Base-by-base conservation (phyloP, 2,888 invertebrate genomes). In the Drosophila limbata region DNA sequence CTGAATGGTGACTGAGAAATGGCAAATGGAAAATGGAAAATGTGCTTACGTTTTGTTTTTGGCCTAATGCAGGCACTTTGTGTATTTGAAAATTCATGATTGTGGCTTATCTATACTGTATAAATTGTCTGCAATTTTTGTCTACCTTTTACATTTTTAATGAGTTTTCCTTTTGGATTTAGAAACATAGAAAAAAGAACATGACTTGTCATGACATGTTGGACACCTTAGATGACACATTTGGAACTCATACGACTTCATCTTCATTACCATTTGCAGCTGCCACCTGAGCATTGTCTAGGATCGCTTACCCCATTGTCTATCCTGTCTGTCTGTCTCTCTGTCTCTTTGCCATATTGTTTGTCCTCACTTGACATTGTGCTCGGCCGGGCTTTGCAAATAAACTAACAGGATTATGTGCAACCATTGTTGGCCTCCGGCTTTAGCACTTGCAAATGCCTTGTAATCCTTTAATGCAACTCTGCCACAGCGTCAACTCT, bases 381-480 rank as follows among this genome's bases (percentile, higher is more conserved):
- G 79, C 72, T 62, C 47, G 51, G 60, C 35, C 25, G 17, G 19
- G 63, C 42, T 51, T 45, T 52, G 82, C 63, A 84, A 76, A 79
- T 73, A 81, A 83, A 83, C 84, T 87, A 87, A 87, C 89, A 87
- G 84, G 87, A 87, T 88, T 88, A 85, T 78, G 77, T 74, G 64
- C 59, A 61, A 40, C 70, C 75, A 82, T 76, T 79, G 86, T 84
- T 65, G 63, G 73, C 60, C 80, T 56, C 47, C 31, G 69, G 57
- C 77, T 64, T 57, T 61, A 57, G 51, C 62, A 50, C 61, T 56
- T 45, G 59, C 64, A 60, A 73, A 66, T 60, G 53, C 42, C 59
- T 71, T 61, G 72, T 84, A 88, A 86, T 84, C 87, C 88, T 84
- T 86, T 86, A 75, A 80, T 81, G 79, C 81, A 47, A 50, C 45